Percentiles rank a stretch among this genome's conserved stretches.
These are phyloP conservation scores for Remorina albescens DNA, from an alignment of 2,797 vertebrate genomes.

Conservation along the genomic window DNA sequence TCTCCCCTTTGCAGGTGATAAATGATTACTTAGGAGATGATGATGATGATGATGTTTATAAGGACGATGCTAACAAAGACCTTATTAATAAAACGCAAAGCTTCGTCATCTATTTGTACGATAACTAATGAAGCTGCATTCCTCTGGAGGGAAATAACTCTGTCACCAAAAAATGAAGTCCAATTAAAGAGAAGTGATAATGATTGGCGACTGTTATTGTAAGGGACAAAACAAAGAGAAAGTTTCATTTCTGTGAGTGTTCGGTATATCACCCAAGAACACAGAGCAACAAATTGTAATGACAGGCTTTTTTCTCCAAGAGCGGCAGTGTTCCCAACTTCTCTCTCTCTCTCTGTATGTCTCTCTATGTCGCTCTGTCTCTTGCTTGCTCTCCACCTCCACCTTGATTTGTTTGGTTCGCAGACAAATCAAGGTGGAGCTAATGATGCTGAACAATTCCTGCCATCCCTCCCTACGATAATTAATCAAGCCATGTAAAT, in stretches of 20 bases:
- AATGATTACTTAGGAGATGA: conserved; percentile 22
- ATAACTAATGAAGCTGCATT: conserved; percentile 42
- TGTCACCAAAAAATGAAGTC: conserved; percentile 29
- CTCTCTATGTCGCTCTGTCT: background rate
- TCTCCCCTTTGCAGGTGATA: conserved; percentile 53
- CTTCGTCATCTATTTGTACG: conserved; percentile 35
- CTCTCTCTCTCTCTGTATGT: background rate
- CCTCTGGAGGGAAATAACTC: conserved; percentile 1
- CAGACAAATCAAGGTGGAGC: conserved; percentile 56
- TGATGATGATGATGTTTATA: conserved; percentile 20
- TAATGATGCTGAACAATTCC: conserved; percentile 63
- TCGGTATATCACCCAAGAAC: conserved; percentile 14
- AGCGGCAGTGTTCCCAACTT: conserved; percentile 7
- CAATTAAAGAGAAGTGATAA: conserved; percentile 42
- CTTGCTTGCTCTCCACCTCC: conserved; percentile 20
- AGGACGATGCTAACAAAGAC: conserved; percentile 47
- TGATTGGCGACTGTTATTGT: conserved; percentile 14
- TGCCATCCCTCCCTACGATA: background rate
- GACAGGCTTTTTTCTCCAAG: conserved; percentile 25
- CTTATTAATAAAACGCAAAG: conserved; percentile 44
- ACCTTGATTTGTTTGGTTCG: conserved; percentile 2
- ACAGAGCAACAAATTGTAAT: conserved; percentile 8
- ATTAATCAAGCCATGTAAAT: conserved; percentile 49
- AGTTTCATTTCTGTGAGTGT: background rate
- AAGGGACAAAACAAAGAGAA: conserved; percentile 21